Base-by-base conservation (phyloP, 2,797 vertebrate genomes). In the Xiphorhynchus erythropygius region DNA sequence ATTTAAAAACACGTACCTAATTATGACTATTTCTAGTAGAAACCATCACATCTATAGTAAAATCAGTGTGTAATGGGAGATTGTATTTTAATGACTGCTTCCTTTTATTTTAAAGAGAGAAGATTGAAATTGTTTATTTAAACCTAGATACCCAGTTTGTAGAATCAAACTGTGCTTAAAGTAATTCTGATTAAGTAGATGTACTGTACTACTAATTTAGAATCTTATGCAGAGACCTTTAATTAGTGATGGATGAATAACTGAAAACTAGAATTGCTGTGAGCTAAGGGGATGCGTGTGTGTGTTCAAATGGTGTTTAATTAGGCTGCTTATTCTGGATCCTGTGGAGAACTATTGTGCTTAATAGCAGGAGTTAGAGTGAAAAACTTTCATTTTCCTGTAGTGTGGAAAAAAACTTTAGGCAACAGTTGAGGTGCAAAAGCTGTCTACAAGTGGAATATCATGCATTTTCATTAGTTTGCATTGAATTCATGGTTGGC, bases 101-200 rank as follows among this genome's bases (percentile, higher is more conserved):
- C 1, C 6, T 49, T 33, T 81, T 64, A 41, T 65, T 60, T 80
- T 6, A 9, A 33, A 62, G 68, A 90, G 14, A 5, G 14, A 64
- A 57, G 35, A 53, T 82, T 46, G 33, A 70, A 75, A 50, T 73
- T 79, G 44, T 85, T 93, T 85, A 56, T 62, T 68, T 91, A 67
- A 92, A 83, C 37, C 33, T 60, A 28, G 47, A 5, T 87, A 53
- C 12, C 13, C 53, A 60, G 14, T 89, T 90, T 89, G 42, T 4
- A 3, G 59, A 82, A 60, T 93, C 84, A 53, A 82, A 73, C 75
- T 71, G 50, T 92, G 77, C 57, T 92, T 90, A 79, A 92, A 95
- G 83, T 91, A 89, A 69, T 83, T 74, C 56, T 2, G 5, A 39
- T 91, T 82, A 89, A 91, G 63, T 85, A 75, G 53, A 82, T 41